These are phyloP conservation scores for Rana temporaria DNA, from an alignment of 2,113 vertebrate species.

Conservation along the genomic window DNA sequence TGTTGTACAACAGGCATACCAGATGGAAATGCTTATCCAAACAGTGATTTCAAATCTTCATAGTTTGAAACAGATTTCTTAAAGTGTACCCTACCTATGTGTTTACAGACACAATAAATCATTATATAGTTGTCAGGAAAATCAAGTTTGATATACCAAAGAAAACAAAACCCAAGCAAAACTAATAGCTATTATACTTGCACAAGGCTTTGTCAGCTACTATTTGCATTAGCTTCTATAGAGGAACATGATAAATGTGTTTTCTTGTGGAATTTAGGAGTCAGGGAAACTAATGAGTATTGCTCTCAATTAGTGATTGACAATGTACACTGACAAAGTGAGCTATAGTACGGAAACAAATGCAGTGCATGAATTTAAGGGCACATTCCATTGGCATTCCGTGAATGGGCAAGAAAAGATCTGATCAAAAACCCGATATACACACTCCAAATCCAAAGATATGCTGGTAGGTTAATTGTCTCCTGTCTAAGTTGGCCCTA, in stretches of 20 bases:
- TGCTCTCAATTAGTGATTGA: not conserved
- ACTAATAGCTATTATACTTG: slow-evolving; percentile 1
- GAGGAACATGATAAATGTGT: not conserved
- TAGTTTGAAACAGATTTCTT: not conserved
- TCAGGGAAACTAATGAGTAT: slow-evolving; percentile 3
- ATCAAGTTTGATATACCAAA: not conserved
- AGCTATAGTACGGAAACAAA: too few species aligned
- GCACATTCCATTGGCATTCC: too few species aligned
- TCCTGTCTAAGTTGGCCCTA: too few species aligned
- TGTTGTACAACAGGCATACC: not conserved
- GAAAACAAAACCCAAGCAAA: not conserved
- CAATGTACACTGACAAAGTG: not conserved
- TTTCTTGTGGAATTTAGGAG: slow-evolving; percentile 9
- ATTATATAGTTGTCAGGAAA: slow-evolving; percentile 16
- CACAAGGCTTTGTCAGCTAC: not conserved
- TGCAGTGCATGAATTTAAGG: too few species aligned
- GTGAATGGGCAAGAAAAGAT: too few species aligned
- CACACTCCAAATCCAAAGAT: too few species aligned
- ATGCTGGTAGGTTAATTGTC: too few species aligned
- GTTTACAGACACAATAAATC: slow-evolving; percentile 3
- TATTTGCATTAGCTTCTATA: slow-evolving; percentile 12
- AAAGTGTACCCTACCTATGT: not conserved
- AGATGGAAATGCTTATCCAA: too few species aligned
- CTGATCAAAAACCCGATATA: too few species aligned
- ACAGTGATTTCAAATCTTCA: too few species aligned